phyloP scores from a whole-genome alignment of 1,140 invertebrate genomes.

The Parapsyche elsis region DNA sequence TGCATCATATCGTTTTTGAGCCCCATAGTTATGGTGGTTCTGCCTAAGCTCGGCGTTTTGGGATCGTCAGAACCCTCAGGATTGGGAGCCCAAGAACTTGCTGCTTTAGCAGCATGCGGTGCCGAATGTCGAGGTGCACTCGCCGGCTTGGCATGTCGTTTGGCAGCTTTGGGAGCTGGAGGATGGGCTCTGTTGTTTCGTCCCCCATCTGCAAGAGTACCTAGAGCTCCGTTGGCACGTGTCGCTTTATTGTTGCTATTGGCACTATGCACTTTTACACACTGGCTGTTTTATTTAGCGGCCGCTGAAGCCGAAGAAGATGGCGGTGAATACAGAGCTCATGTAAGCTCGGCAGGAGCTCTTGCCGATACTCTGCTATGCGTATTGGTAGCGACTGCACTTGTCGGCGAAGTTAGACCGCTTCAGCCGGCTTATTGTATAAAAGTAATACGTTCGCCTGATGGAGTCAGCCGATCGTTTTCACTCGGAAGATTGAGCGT shows the following conservation, averaged over 20 bases:
- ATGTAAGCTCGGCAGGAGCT: conserved; percentile 84
- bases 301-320: conserved; percentile 79
- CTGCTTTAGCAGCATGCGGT: conserved; percentile 59
- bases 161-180: conserved; percentile 90
- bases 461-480: conserved; percentile 88
- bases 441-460: conserved; percentile 93
- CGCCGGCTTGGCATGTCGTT: conserved; percentile 91
- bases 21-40: conserved; percentile 92
- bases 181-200: conserved; percentile 90
- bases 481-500: conserved; percentile 92
- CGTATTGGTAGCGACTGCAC: conserved; percentile 93
- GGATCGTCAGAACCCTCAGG: conserved; percentile 45
- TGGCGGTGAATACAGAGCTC: conserved; percentile 81
- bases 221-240: conserved; percentile 91
- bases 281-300: conserved; percentile 97
- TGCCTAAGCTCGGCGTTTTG: conserved; percentile 89
- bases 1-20: conserved; percentile 88
- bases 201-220: conserved; percentile 85
- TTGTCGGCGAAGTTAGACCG: conserved; percentile 92
- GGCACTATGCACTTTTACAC: conserved; percentile 93
- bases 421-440: conserved; percentile 90
- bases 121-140: conserved; percentile 84
- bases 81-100: conserved; percentile 44
- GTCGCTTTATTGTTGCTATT: conserved; percentile 88
- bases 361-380: conserved; percentile 92